These are phyloP conservation scores for Nesogale talazaci DNA, from an alignment of 2,113 vertebrate genomes.

Conservation along the genomic window DNA sequence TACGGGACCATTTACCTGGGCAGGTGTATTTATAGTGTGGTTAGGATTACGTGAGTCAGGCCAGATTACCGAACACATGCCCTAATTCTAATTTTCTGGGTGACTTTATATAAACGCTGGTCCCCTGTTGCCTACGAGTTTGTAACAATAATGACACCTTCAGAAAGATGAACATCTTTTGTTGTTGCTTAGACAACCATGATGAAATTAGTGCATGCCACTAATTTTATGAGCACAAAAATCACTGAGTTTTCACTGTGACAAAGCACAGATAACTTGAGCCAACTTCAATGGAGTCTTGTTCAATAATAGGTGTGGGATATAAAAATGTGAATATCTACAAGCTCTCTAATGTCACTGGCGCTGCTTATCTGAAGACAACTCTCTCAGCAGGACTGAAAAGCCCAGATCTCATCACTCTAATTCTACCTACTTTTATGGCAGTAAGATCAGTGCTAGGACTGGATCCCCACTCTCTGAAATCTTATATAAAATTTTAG, in stretches of 20 bases:
- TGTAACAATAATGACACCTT: neutral
- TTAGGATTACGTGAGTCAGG: neutral
- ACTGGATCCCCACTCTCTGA: neutral
- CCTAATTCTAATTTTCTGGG: neutral
- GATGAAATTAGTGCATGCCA: neutral
- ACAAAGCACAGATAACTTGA: neutral
- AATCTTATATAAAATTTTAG: neutral
- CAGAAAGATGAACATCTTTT: neutral
- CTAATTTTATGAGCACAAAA: neutral
- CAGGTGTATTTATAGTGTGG: neutral
- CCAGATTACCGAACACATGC: neutral
- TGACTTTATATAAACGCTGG: too few species aligned
- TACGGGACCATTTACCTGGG: too few species aligned
- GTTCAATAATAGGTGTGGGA: neutral
- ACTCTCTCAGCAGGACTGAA: neutral
- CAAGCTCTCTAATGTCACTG: neutral
- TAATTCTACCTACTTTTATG: neutral
- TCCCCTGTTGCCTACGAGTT: neutral
- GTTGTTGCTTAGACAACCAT: neutral
- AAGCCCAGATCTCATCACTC: neutral
- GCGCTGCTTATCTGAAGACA: too few species aligned
- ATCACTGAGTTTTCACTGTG: neutral
- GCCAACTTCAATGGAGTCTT: accelerated
- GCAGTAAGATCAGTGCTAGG: neutral
- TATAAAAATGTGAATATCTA: neutral